Evolutionary conservation across 2,113 vertebrate species (phyloP).

Genomic region (Natator depressus): DNA sequence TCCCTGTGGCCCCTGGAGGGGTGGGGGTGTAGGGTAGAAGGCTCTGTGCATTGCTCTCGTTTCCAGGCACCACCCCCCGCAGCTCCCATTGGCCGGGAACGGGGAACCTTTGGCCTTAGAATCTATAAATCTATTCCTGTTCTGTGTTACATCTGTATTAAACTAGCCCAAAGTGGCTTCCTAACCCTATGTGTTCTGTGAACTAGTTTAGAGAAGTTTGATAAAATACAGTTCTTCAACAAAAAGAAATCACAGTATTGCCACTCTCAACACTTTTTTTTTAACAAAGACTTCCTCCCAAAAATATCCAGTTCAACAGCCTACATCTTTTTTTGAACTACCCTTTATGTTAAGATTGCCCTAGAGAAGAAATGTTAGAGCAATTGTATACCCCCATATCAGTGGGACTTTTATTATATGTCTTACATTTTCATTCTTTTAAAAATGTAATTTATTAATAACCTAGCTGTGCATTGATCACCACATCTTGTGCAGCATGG

Average conservation of each 20-base stretch:
- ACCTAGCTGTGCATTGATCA: conserved; percentile 55
- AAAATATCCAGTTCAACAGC: neutral
- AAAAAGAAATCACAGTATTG: neutral
- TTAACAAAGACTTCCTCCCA: neutral
- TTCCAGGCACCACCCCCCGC: too few relatives aligned
- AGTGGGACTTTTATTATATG: neutral
- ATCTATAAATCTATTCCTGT: too few relatives aligned
- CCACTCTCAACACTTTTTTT: neutral
- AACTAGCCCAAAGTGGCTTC: neutral
- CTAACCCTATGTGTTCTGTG: too few relatives aligned
- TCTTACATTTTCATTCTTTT: conserved; percentile 8
- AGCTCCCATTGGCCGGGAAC: too few relatives aligned
- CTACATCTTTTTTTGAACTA: neutral
- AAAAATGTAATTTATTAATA: conserved; percentile 48
- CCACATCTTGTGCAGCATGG: conserved; percentile 39
- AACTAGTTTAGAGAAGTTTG: neutral
- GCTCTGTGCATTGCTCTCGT: too few relatives aligned
- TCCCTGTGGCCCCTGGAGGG: too few relatives aligned
- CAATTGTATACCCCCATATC: neutral
- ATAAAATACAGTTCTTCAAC: neutral
- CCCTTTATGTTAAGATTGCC: neutral
- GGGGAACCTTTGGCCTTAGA: too few relatives aligned
- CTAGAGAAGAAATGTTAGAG: neutral
- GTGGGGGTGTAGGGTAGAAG: too few relatives aligned
- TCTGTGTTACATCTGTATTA: neutral